Evolutionary conservation across 2,888 invertebrate species (phyloP).

Genomic region (Cybosia mesomella): DNA sequence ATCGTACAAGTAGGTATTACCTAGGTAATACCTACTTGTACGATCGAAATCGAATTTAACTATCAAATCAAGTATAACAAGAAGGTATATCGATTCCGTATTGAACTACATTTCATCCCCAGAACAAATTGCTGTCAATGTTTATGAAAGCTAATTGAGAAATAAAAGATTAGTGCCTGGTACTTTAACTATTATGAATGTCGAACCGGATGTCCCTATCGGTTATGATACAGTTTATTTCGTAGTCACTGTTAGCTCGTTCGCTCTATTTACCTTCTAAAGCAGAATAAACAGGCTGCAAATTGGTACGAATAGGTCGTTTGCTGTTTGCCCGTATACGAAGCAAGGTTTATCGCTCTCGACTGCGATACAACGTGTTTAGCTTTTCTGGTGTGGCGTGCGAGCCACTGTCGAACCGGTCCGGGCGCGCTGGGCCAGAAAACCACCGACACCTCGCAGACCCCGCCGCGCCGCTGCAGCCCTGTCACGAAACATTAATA

Average conservation of each 20-base stretch:
- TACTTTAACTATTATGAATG: slow-evolving; percentile 20
- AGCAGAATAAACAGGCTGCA: slow-evolving; percentile 65
- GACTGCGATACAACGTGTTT: slow-evolving; percentile 74
- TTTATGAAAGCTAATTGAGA: slow-evolving; percentile 45
- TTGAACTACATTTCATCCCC: slow-evolving; percentile 35
- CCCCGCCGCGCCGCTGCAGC: slow-evolving; percentile 67
- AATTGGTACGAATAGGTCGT: slow-evolving; percentile 81
- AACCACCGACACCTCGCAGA: slow-evolving; percentile 83
- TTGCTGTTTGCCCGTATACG: slow-evolving; percentile 75
- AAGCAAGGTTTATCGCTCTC: slow-evolving; percentile 82
- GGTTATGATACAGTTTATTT: slow-evolving; percentile 59
- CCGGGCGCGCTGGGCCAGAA: slow-evolving; percentile 83
- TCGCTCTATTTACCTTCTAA: slow-evolving; percentile 52
- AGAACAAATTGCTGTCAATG: slow-evolving; percentile 41
- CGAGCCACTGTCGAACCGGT: slow-evolving; percentile 80
- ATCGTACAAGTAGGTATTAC: too few species aligned
- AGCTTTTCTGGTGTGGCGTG: slow-evolving; percentile 77
- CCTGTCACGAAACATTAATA: slow-evolving; percentile 85
- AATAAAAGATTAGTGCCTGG: slow-evolving; percentile 29
- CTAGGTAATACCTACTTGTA: neutral
- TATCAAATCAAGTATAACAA: slow-evolving; percentile 24
- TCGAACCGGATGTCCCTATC: slow-evolving; percentile 26
- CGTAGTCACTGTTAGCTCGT: slow-evolving; percentile 40
- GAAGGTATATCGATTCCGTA: slow-evolving; percentile 30
- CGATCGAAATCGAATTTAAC: slow-evolving; percentile 27